Percentiles rank a stretch among this genome's conserved stretches.
These are phyloP conservation scores for Agelas oroides DNA, from an alignment of 37 sponge, comb jelly and placozoan genomes.

Conservation along the genomic window DNA sequence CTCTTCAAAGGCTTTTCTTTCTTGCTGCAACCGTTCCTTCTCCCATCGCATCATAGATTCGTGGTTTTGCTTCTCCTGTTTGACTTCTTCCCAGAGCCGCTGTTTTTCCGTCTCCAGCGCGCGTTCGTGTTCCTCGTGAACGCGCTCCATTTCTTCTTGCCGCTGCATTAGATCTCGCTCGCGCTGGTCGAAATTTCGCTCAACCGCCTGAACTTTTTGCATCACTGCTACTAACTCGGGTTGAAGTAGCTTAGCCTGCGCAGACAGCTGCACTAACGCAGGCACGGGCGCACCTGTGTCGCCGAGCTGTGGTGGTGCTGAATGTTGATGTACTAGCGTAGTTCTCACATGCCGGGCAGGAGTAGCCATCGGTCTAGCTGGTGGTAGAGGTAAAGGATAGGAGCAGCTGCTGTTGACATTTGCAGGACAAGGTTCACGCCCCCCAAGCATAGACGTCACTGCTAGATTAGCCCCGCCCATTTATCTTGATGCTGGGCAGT, in stretches of 20 bases:
- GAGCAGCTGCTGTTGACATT: too few species aligned
- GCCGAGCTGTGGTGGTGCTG: too few species aligned
- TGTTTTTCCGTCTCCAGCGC: background rate
- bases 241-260: background rate
- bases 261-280: background rate
- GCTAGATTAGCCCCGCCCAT: too few species aligned
- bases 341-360: too few species aligned
- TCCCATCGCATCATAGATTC: background rate
- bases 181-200: background rate
- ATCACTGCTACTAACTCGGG: constrained; percentile 2
- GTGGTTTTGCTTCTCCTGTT: background rate
- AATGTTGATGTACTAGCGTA: too few species aligned
- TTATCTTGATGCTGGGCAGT: too few species aligned
- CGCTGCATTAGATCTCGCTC: background rate
- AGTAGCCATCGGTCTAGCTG: too few species aligned
- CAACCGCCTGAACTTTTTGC: constrained; percentile 3
- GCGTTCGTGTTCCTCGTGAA: constrained; percentile 7
- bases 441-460: too few species aligned
- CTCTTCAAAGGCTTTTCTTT: background rate
- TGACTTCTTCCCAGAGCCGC: too few species aligned
- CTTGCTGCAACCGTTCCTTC: background rate
- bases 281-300: too few species aligned
- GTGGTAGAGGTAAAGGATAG: too few species aligned
- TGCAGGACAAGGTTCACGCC: too few species aligned
- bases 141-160: background rate